Evolutionary conservation across 1,140 invertebrate genomes (phyloP).

Genomic region (Sycophaga agraensis): DNA sequence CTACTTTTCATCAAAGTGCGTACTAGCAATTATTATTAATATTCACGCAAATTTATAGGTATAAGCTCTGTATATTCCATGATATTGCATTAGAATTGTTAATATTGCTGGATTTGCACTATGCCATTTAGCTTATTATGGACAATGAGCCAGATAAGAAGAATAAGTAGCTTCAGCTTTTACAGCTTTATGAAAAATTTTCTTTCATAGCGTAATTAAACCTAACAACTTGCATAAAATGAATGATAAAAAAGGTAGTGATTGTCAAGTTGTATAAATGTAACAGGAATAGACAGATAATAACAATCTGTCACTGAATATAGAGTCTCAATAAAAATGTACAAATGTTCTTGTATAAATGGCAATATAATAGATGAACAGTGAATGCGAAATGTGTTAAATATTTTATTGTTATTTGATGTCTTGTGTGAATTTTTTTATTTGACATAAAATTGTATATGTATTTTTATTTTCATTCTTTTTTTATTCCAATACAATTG

Average conservation of each 20-base stretch:
- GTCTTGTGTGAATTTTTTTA: slow-evolving; percentile 22
- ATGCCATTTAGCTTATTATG: slow-evolving; percentile 17
- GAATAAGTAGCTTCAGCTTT: slow-evolving; percentile 2
- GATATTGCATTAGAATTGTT: slow-evolving; percentile 27
- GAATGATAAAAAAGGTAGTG: not conserved
- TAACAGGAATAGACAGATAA: slow-evolving; percentile 1
- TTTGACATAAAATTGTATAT: slow-evolving; percentile 16
- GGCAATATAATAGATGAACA: slow-evolving; percentile 29
- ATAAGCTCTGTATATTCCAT: slow-evolving; percentile 23
- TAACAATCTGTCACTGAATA: slow-evolving; percentile 16
- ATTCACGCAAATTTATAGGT: slow-evolving; percentile 20
- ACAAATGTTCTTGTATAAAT: slow-evolving; percentile 31
- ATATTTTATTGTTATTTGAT: slow-evolving; percentile 23
- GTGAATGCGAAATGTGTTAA: slow-evolving; percentile 17
- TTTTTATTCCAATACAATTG: not conserved
- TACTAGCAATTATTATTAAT: slow-evolving; percentile 20
- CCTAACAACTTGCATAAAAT: not conserved
- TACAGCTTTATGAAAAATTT: slow-evolving; percentile 3
- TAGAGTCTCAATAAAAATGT: slow-evolving; percentile 21
- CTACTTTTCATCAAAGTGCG: slow-evolving; percentile 25
- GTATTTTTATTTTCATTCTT: slow-evolving; percentile 16
- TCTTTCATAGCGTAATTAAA: slow-evolving; percentile 19
- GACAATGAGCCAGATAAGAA: slow-evolving; percentile 13
- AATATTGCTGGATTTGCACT: slow-evolving; percentile 20
- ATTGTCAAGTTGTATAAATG: slow-evolving; percentile 15